A percentile compares a stretch with the other conserved stretches of the same genome.
phyloP scores from a whole-genome alignment of 64 coral and sea anemone species.

The Acropora tenuis region DNA sequence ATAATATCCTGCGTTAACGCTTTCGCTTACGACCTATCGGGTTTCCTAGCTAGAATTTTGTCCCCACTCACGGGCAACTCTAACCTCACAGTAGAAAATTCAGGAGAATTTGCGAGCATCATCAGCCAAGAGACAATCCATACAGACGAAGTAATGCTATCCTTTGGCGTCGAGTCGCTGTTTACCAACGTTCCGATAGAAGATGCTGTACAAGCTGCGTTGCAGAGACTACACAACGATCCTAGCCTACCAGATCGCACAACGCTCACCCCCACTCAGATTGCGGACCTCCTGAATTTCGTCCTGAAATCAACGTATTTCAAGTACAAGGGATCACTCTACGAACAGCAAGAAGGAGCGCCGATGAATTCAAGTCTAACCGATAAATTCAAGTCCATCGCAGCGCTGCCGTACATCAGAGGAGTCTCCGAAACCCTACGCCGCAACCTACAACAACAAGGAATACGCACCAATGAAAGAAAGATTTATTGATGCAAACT shows the following conservation, averaged over 20 bases:
- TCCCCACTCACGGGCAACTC: slow-evolving; percentile 15
- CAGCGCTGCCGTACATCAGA: no score
- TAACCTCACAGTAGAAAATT: background rate
- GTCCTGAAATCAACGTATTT: slow-evolving; percentile 26
- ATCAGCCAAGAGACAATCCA: slow-evolving; percentile 18
- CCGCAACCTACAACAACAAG: no score
- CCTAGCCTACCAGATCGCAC: background rate
- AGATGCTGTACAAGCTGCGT: background rate
- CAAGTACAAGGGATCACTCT: background rate
- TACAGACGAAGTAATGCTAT: slow-evolving; percentile 24
- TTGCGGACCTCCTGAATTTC: slow-evolving; percentile 45
- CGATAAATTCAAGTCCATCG: no score
- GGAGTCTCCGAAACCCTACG: no score
- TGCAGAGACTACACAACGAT: slow-evolving; percentile 3
- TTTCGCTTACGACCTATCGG: slow-evolving; percentile 46
- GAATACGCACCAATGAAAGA: no score
- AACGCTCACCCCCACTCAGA: slow-evolving; percentile 1
- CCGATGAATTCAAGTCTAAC: background rate
- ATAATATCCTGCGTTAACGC: slow-evolving; percentile 49
- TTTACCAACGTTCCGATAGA: slow-evolving; percentile 59
- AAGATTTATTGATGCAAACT: no score
- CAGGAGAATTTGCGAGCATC: background rate
- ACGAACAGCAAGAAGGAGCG: background rate
- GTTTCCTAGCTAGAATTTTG: slow-evolving; percentile 6
- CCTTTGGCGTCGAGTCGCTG: slow-evolving; percentile 39